Conservation (phyloP, 2,888 invertebrate genomes). For the Eulithis testata region DNA sequence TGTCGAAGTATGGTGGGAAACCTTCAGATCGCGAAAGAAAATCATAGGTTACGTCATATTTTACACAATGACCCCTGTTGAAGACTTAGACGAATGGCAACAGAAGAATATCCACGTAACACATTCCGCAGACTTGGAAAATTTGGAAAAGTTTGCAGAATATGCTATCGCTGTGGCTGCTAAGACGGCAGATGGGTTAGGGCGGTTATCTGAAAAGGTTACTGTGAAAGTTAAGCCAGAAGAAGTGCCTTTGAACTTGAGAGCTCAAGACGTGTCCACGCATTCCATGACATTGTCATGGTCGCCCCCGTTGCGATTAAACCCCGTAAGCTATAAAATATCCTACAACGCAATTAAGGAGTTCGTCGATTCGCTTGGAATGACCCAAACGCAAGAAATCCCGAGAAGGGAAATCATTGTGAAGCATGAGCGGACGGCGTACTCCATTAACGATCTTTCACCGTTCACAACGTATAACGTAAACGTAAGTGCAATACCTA, state of each 20-base stretch:
- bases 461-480: constrained; percentile 98
- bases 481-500: constrained; percentile 95
- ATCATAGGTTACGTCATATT: constrained; percentile 95
- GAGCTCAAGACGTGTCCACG: constrained; percentile 96
- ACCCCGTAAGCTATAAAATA: constrained; percentile 95
- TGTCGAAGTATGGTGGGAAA: constrained; percentile 98
- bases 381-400: constrained; percentile 94
- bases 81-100: constrained; percentile 96
- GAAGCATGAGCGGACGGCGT: constrained; percentile 88
- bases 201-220: constrained; percentile 94
- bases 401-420: constrained; percentile 89
- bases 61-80: constrained; percentile 96
- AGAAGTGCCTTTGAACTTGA: constrained; percentile 95
- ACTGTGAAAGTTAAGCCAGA: constrained; percentile 96
- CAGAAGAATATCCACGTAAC: constrained; percentile 93
- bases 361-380: constrained; percentile 96
- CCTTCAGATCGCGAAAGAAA: constrained; percentile 92
- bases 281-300: constrained; percentile 97
- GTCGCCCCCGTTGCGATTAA: constrained; percentile 95
- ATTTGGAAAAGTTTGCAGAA: constrained; percentile 95
- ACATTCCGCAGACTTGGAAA: constrained; percentile 94
- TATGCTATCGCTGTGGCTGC: constrained; percentile 97
- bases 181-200: constrained; percentile 91
- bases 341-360: constrained; percentile 97
- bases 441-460: constrained; percentile 94